Conservation (phyloP, 2,797 vertebrate genomes). For the Cuculus canorus region DNA sequence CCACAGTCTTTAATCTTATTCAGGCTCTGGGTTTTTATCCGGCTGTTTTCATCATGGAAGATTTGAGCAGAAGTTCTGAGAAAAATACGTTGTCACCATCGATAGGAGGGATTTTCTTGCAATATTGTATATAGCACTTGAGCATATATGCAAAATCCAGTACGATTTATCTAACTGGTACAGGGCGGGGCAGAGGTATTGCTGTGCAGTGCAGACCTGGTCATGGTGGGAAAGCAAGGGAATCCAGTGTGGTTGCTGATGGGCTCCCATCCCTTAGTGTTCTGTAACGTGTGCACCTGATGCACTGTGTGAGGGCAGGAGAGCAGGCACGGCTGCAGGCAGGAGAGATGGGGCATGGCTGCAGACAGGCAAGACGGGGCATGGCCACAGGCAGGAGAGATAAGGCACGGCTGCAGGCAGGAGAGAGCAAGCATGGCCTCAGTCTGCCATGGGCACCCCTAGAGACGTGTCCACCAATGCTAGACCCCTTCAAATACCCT, state of each 20-base stretch:
- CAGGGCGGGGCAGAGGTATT: not conserved
- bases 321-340: not conserved
- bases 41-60: conserved; percentile 37
- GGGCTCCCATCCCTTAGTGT: not conserved
- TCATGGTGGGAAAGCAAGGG: not conserved
- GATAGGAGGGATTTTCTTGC: not conserved
- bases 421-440: not conserved
- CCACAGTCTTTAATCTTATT: conserved; percentile 44
- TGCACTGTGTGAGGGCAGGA: not conserved
- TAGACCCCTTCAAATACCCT: not conserved
- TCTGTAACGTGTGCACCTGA: fast-evolving
- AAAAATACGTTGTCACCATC: not conserved
- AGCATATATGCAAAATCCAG: fast-evolving
- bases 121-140: not conserved
- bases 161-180: not conserved
- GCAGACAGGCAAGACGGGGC: not conserved
- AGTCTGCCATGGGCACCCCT: not conserved
- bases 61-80: not conserved
- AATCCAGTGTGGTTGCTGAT: not conserved
- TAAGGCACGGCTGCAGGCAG: not conserved
- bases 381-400: not conserved
- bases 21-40: conserved; percentile 52
- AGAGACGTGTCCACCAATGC: not conserved
- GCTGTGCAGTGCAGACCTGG: not conserved
- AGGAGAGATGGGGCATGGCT: not conserved